Evolutionary conservation across 2,888 invertebrate species (phyloP), one percentile per base, ranked within the genome.

Genomic region (Agrochola lychnidis): DNA sequence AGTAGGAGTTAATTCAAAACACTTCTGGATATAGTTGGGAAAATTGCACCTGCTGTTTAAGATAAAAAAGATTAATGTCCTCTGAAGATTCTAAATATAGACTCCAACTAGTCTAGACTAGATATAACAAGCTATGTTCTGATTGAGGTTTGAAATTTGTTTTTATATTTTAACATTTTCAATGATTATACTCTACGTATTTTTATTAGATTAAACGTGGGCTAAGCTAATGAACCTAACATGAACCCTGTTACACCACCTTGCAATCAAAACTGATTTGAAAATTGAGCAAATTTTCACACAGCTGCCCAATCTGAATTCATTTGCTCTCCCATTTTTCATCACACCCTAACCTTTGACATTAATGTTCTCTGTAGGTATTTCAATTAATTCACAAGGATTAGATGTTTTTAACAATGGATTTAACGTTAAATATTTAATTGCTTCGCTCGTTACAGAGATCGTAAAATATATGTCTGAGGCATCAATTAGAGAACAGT

Each of bases 401-500:
- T 91, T 83, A 84, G 72, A 81, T 85, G 87, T 89, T 89, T 89
- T 87, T 83, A 85, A 87, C 84, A 87, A 85, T 88, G 82, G 73
- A 82, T 87, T 87, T 78, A 88, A 89, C 89, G 82, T 92, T 88
- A 91, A 93, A 92, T 92, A 92, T 93, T 93, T 92, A 92, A 93
- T 92, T 93, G 90, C 87, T 88, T 70, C 86, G 83, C 89, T 92
- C 91, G 91, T 91, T 91, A 90, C 88, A 86, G 87, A 84, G 84
- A 84, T 92, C 90, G 90, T 92, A 93, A 94, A 93, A 90, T 91
- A 90, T 89, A 87, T 90, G 90, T 89, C 90, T 90, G 88, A 91
- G 90, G 89, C 91, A 91, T 93, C 93, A 93, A 94, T 94, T 94
- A 93, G 84, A 88, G 91, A 89, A 91, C 90, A 91, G 89, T 91